Conservation (phyloP, 2,888 invertebrate genomes). For the Volucella inanis region DNA sequence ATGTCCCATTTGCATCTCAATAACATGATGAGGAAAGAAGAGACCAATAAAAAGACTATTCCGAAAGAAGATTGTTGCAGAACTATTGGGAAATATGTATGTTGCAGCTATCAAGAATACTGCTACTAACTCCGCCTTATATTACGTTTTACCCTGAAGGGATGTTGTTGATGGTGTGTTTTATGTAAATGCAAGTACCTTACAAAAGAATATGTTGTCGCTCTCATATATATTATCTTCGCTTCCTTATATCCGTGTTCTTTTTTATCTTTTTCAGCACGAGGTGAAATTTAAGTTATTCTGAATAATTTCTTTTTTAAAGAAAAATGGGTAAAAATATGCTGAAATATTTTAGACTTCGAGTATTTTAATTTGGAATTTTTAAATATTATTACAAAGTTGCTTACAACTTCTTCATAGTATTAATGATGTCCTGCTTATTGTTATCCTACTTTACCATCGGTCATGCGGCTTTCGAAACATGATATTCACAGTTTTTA, state of each 20-base stretch:
- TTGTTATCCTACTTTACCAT: too few relatives aligned
- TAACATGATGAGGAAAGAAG: slow-evolving; percentile 50
- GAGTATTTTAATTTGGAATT: too few relatives aligned
- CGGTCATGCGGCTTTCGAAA: too few relatives aligned
- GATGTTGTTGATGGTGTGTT: slow-evolving; percentile 49
- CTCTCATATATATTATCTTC: slow-evolving; percentile 14
- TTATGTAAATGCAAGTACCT: slow-evolving; percentile 60
- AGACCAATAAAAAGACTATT: slow-evolving; percentile 36
- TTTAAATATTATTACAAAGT: too few relatives aligned
- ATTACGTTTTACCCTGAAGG: slow-evolving; percentile 32
- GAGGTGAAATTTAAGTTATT: too few relatives aligned
- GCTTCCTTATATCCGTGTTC: neutral
- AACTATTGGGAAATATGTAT: slow-evolving; percentile 63
- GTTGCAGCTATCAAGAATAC: slow-evolving; percentile 54
- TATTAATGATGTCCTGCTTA: too few relatives aligned
- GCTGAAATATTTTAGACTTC: too few relatives aligned
- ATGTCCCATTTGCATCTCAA: slow-evolving; percentile 70
- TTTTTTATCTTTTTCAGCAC: neutral
- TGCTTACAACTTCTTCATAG: too few relatives aligned
- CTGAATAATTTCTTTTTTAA: too few relatives aligned
- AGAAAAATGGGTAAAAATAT: too few relatives aligned
- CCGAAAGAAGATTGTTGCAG: slow-evolving; percentile 38
- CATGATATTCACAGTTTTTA: too few relatives aligned
- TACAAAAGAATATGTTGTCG: slow-evolving; percentile 59
- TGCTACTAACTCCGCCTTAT: slow-evolving; percentile 57